A percentile compares a stretch with the other conserved stretches of the same genome.
Evolutionary conservation across 2,113 vertebrate genomes (phyloP).

Genomic region (Sinocyclocheilus anshuiensis): DNA sequence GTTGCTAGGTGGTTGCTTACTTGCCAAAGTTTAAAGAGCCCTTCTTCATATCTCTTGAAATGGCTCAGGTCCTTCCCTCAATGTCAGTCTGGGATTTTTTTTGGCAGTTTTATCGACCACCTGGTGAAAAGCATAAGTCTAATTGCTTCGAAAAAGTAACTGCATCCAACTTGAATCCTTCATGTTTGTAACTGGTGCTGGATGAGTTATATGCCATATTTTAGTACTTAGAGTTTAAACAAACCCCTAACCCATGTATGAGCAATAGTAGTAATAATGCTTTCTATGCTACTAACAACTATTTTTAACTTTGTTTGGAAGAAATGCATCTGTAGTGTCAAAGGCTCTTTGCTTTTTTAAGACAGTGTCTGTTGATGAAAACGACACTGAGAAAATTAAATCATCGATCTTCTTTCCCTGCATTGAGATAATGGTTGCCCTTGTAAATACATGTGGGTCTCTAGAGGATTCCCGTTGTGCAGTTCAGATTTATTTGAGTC

Average conservation of each 20-base stretch:
- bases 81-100: neutral
- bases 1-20: neutral
- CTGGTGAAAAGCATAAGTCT: neutral
- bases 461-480: neutral
- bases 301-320: neutral
- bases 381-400: constrained; percentile 29
- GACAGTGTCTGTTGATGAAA: constrained; percentile 12
- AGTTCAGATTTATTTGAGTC: constrained; percentile 2
- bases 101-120: neutral
- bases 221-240: neutral
- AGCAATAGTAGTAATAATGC: neutral
- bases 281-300: neutral
- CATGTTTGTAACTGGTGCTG: neutral
- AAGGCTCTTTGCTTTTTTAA: neutral
- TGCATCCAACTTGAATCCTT: neutral
- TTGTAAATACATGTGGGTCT: constrained; percentile 29
- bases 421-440: constrained; percentile 14
- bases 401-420: constrained; percentile 25
- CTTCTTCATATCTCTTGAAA: neutral
- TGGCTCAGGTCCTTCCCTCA: neutral
- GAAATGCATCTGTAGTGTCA: neutral
- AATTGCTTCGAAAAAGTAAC: neutral
- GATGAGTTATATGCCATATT: neutral
- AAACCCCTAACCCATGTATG: neutral
- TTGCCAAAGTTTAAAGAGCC: neutral